Evolutionary conservation across 2,888 invertebrate species (phyloP).

Genomic region (Drosophila limbata): DNA sequence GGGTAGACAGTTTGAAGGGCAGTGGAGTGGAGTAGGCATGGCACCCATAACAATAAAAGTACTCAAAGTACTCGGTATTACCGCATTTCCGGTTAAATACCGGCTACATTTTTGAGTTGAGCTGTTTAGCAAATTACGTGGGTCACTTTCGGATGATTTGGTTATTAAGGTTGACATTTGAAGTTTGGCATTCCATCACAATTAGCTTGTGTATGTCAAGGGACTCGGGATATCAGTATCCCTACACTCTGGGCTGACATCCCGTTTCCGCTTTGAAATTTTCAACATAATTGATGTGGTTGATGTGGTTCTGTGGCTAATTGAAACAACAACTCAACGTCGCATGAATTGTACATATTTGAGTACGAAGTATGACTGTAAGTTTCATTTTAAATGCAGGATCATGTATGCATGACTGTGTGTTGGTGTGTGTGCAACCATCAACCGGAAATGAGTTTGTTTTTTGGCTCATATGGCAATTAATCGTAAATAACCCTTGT

Average conservation of each 20-base stretch:
- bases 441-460: conserved; percentile 71
- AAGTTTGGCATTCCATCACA: conserved; percentile 49
- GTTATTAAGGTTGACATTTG: conserved; percentile 32
- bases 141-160: conserved; percentile 12
- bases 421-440: conserved; percentile 15
- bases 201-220: conserved; percentile 32
- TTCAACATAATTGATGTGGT: conserved; percentile 74
- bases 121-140: conserved; percentile 12
- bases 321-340: conserved; percentile 64
- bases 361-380: conserved; percentile 10
- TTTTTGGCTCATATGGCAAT: conserved; percentile 59
- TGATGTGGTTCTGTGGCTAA: conserved; percentile 66
- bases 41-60: conserved; percentile 11
- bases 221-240: conserved; percentile 4
- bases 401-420: conserved; percentile 22
- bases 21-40: neutral
- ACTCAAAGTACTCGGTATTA: conserved; percentile 6
- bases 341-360: conserved; percentile 19
- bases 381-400: conserved; percentile 55
- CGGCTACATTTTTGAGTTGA: conserved; percentile 25
- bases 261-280: conserved; percentile 56
- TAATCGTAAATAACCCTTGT: conserved; percentile 25
- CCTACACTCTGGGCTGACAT: neutral
- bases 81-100: conserved; percentile 21
- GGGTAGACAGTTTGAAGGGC: neutral